Evolutionary conservation across 2,888 invertebrate species (phyloP).

Genomic region (Punctoribates punctum): DNA sequence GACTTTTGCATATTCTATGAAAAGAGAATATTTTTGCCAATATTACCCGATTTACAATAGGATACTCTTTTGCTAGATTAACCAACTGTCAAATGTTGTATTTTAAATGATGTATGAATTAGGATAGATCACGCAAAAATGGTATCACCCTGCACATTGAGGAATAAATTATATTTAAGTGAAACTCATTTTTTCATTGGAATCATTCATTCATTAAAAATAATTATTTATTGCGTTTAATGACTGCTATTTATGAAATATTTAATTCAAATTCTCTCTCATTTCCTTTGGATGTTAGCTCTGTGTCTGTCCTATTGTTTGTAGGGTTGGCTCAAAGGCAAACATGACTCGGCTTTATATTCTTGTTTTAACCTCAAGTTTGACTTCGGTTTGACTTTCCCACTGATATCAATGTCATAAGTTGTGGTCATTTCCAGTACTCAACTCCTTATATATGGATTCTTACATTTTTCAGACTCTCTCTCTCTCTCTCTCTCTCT

Average conservation of each 20-base stretch:
- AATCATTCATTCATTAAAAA: slow-evolving; percentile 17
- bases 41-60: no score
- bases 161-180: not conserved
- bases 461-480: not conserved
- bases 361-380: not conserved
- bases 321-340: slow-evolving; percentile 13
- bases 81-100: no score
- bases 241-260: slow-evolving; percentile 4
- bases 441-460: not conserved
- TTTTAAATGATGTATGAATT: no score
- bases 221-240: slow-evolving; percentile 32
- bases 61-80: no score
- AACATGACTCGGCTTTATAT: slow-evolving; percentile 29
- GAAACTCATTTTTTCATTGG: not conserved
- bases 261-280: slow-evolving; percentile 11
- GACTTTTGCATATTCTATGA: no score
- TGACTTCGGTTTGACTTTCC: slow-evolving; percentile 33
- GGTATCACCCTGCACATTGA: no score
- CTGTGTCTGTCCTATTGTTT: not conserved
- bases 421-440: slow-evolving; percentile 28
- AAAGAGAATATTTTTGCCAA: no score
- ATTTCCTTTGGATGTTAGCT: slow-evolving; percentile 9
- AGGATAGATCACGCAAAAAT: no score
- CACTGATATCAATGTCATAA: slow-evolving; percentile 33
- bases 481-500: no score